These are phyloP conservation scores for Drosophila tsacasi DNA, from an alignment of 1,140 invertebrate genomes.

Conservation along the genomic window DNA sequence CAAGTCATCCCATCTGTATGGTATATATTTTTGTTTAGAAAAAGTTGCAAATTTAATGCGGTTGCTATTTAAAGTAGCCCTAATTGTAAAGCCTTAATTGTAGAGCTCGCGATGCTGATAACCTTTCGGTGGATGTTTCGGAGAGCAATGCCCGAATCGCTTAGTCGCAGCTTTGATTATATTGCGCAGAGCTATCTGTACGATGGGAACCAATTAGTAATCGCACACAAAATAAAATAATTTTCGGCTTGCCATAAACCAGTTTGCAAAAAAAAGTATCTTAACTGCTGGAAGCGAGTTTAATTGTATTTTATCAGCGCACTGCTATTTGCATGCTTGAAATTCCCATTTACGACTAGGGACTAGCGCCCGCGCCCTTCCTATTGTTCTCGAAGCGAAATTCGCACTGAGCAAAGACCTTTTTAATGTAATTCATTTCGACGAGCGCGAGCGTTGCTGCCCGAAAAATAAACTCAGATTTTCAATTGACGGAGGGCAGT, in stretches of 20 bases:
- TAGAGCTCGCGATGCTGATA: constrained; percentile 7
- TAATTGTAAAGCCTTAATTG: constrained; percentile 3
- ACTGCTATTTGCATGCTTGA: constrained; percentile 26
- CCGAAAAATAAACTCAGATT: constrained; percentile 46
- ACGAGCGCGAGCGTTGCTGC: constrained; percentile 5
- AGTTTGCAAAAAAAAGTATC: constrained; percentile 34
- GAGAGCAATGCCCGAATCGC: neutral
- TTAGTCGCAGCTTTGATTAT: neutral
- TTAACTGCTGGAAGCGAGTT: constrained; percentile 1
- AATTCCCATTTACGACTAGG: constrained; percentile 13
- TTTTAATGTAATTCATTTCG: constrained; percentile 29
- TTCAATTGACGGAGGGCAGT: constrained; percentile 59
- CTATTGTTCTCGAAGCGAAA: constrained; percentile 39
- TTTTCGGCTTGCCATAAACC: constrained; percentile 28
- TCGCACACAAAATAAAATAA: constrained; percentile 5
- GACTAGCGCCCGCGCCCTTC: constrained; percentile 6
- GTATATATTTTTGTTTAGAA: no score
- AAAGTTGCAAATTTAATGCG: neutral
- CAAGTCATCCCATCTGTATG: constrained; percentile 18
- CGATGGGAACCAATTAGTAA: constrained; percentile 25
- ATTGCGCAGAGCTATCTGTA: constrained; percentile 8
- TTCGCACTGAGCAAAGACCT: constrained; percentile 45
- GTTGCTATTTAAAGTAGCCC: neutral
- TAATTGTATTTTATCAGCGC: constrained; percentile 9
- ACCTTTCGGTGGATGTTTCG: constrained; percentile 8